Conservation (phyloP, 2,888 invertebrate genomes). For the Dolichopus griseipennis region DNA sequence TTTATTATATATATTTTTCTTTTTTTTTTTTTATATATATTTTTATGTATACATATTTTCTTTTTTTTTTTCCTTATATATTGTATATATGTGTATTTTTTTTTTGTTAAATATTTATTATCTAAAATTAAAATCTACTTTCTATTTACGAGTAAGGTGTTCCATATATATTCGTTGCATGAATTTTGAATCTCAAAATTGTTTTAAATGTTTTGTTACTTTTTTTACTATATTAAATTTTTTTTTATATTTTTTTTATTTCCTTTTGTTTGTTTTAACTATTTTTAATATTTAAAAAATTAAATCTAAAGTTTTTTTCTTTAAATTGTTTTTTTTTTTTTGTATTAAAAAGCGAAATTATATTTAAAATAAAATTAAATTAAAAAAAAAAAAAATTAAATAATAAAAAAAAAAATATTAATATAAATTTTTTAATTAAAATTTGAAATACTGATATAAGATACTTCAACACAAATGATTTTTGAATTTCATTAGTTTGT, state of each 20-base stretch:
- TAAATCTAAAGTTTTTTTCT: too few species aligned
- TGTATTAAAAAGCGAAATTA: not conserved
- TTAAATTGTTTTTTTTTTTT: not conserved
- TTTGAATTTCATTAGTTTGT: too few species aligned
- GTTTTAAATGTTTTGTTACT: slow-evolving; percentile 34
- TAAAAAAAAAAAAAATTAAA: too few species aligned
- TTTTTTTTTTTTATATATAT: not conserved
- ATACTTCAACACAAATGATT: too few species aligned
- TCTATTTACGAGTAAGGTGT: slow-evolving; percentile 25
- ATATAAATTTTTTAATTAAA: too few species aligned
- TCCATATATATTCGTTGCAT: slow-evolving; percentile 45
- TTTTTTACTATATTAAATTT: slow-evolving; percentile 23
- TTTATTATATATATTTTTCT: not conserved
- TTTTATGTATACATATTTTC: not conserved
- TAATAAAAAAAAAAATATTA: too few species aligned
- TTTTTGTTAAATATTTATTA: slow-evolving; percentile 9
- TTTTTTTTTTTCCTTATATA: slow-evolving; percentile 12
- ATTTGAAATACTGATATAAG: too few species aligned
- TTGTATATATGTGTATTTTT: slow-evolving; percentile 8
- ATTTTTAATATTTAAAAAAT: slow-evolving; percentile 8
- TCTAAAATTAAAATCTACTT: slow-evolving; percentile 7
- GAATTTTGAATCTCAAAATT: slow-evolving; percentile 28
- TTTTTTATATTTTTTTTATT: slow-evolving; percentile 27
- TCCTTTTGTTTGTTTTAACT: slow-evolving; percentile 16
- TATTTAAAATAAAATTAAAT: too few species aligned